Percentiles rank a stretch among this genome's conserved stretches.
Conservation (phyloP, 2,113 vertebrate genomes). For the Phylloscopus trochilus region DNA sequence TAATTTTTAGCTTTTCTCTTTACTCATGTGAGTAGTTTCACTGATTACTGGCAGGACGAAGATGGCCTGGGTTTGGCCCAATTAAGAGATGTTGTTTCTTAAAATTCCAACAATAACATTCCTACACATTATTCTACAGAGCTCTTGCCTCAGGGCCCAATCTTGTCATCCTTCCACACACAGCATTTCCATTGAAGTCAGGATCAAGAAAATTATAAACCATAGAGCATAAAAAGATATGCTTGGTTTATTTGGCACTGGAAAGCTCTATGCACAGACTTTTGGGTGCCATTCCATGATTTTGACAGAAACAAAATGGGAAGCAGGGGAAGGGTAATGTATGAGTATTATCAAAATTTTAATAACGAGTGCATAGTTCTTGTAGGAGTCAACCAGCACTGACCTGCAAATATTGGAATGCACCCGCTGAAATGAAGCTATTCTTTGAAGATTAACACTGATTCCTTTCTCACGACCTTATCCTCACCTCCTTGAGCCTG, state of each 20-base stretch:
- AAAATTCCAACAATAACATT: constrained; percentile 51
- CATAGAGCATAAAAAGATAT: constrained; percentile 51
- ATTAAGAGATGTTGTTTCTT: constrained; percentile 27
- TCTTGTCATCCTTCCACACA: constrained; percentile 68
- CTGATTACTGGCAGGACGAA: neutral
- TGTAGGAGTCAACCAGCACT: neutral
- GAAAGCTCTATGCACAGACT: neutral
- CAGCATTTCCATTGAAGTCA: constrained; percentile 66
- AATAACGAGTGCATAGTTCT: neutral
- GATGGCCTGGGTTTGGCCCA: constrained; percentile 19
- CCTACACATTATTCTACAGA: constrained; percentile 48
- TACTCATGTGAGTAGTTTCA: neutral
- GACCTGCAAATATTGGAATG: neutral
- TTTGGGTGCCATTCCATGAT: constrained; percentile 9
- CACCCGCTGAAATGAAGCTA: neutral
- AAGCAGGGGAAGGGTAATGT: neutral
- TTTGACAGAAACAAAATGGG: neutral
- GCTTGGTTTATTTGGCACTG: constrained; percentile 53
- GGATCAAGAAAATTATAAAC: constrained; percentile 68
- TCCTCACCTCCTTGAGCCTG: neutral
- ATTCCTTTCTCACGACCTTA: neutral
- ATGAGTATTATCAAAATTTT: neutral
- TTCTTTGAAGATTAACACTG: neutral
- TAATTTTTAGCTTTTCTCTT: neutral
- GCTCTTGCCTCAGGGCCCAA: constrained; percentile 53